Evolutionary conservation across 2,888 invertebrate genomes (phyloP), one percentile per base, ranked within the genome.

Genomic region (Bhutanitis thaidina): DNA sequence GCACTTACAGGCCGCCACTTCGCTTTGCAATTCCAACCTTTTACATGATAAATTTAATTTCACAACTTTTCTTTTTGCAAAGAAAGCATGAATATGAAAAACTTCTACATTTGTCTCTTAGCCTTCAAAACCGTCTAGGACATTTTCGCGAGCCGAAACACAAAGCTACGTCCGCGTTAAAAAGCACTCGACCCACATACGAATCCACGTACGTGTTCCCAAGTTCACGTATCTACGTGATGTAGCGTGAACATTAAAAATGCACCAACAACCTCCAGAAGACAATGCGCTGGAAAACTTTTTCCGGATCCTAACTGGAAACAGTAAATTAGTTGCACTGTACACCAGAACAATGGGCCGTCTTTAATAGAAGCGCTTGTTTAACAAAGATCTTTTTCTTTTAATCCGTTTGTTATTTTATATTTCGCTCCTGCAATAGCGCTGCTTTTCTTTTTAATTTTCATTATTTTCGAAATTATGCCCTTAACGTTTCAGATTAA

Each of bases 101-200:
- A 20, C n/a, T 20, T 20, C 20, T 5, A 20, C 3, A 5, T 20
- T 3, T 20, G 2, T 20, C 20, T 20, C 20, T 2, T 20, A 20
- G 20, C 27, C 27, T n/a, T 34, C 12, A 27, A n/a, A 35, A 5
- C 34, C 16, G 16, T 9, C 32, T 5, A n/a, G 15, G 29, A 43
- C 43, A 27, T 29, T 43, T 50, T n/a, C 32, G 20, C 32, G 16
- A 38, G 25, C 25, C 38, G 39, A 40, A 35, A 7, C 10, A 25
- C 8, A 38, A 32, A 15, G 34, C 44, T 34, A 43, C 14, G 16
- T 15, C 29, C 40, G 40, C 45, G 45, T 40, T 51, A 46, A 51
- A 27, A 51, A 44, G 25, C 44, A 27, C 51, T 52, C 47, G 47
- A 52, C 52, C 52, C 38, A 52, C n/a, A 52, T 52, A 27, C 46